A percentile compares a stretch with the other conserved stretches of the same genome.
phyloP scores from a whole-genome alignment of 2,888 invertebrate species.

The Polylopha cassiicola region DNA sequence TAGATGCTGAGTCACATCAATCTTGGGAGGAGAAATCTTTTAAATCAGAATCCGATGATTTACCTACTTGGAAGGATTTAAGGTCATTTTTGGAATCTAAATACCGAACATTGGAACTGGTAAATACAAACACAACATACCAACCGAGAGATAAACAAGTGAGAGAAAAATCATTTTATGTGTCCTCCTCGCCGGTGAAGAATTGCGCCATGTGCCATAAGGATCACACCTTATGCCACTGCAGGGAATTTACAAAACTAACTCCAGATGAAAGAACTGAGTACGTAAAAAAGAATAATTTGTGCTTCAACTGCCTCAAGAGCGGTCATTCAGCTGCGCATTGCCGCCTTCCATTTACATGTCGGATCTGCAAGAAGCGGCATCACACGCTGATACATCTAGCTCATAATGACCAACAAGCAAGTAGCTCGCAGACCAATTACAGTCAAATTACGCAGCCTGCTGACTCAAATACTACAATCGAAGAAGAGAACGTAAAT shows the following conservation, averaged over 20 bases:
- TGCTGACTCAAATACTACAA: not conserved
- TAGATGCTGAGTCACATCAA: conserved; percentile 4
- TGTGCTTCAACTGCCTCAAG: conserved; percentile 30
- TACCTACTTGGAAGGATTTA: conserved; percentile 22
- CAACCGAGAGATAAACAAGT: not conserved
- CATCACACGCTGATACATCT: conserved; percentile 30
- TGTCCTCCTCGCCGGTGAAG: conserved; percentile 4
- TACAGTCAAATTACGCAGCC: conserved; percentile 6
- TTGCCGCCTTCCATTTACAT: conserved; percentile 25
- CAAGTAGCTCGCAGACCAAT: not conserved
- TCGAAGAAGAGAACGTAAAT: conserved; percentile 15
- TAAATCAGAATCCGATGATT: conserved; percentile 5
- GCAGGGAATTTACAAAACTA: conserved; percentile 26
- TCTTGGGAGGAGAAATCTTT: conserved; percentile 1
- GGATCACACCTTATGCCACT: conserved; percentile 27
- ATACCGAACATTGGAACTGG: conserved; percentile 23
- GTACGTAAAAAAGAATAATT: conserved; percentile 19
- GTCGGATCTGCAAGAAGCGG: conserved; percentile 26
- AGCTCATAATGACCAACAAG: conserved; percentile 5
- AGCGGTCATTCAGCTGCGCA: conserved; percentile 25
- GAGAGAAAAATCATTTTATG: conserved; percentile 13
- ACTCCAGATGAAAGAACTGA: conserved; percentile 25
- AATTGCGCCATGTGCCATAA: conserved; percentile 21
- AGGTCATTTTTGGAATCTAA: conserved; percentile 21
- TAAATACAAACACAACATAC: conserved; percentile 1